Conservation (phyloP, 2,113 vertebrate genomes). For the Eulemur macaco region DNA sequence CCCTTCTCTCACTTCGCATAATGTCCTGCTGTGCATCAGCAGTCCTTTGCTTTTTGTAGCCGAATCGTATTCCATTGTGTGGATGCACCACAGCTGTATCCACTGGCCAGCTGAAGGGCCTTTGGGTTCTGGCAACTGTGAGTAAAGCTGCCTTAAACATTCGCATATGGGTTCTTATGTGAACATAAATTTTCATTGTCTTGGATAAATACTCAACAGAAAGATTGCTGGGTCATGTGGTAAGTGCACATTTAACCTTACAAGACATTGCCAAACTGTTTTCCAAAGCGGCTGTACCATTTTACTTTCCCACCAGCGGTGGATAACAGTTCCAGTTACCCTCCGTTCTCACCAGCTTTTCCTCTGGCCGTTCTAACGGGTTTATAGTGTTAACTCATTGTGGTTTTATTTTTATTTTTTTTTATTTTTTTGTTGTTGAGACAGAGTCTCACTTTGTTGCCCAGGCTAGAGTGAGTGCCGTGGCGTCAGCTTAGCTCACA, state of each 20-base stretch:
- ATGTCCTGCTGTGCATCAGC: background rate
- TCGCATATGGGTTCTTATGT: too few relatives aligned
- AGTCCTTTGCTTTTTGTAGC: background rate
- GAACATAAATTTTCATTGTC: background rate
- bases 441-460: background rate
- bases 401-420: background rate
- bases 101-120: background rate
- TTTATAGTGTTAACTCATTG: background rate
- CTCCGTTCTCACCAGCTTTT: background rate
- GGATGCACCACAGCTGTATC: background rate
- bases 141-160: background rate
- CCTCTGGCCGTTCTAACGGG: background rate
- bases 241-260: background rate
- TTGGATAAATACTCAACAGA: background rate
- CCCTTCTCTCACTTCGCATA: too few relatives aligned
- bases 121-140: background rate
- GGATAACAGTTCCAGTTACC: too few relatives aligned
- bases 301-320: background rate
- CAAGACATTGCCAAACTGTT: background rate
- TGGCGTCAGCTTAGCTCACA: background rate
- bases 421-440: background rate
- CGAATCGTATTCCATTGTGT: background rate
- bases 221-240: background rate
- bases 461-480: background rate
- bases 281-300: background rate